Evolutionary conservation across 2,797 vertebrate species (phyloP).

Genomic region (Atherinosoma microstoma): DNA sequence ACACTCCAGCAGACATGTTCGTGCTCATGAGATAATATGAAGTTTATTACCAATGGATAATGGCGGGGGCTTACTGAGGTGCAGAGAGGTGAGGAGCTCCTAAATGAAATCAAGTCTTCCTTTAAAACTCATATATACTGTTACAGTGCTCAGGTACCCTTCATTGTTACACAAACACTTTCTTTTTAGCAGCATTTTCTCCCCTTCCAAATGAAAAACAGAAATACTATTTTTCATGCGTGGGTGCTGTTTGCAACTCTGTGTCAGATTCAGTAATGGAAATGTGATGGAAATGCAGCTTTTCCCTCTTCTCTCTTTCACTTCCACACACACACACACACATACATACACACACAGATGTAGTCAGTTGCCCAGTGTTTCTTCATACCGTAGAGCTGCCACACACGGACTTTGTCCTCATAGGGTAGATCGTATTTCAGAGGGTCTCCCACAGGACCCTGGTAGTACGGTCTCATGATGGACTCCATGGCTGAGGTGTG

Average conservation of each 20-base stretch:
- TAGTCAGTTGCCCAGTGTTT: neutral
- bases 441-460: slow-evolving; percentile 95
- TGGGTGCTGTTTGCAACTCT: neutral
- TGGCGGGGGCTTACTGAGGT: neutral
- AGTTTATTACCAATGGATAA: neutral
- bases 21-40: neutral
- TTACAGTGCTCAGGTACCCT: neutral
- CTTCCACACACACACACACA: neutral
- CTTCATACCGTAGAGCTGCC: slow-evolving; percentile 94
- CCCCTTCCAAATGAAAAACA: slow-evolving; percentile 12
- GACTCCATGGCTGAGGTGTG: slow-evolving; percentile 92
- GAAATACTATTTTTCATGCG: slow-evolving; percentile 4
- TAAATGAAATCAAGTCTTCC: neutral
- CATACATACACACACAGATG: slow-evolving; percentile 2
- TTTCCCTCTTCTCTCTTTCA: slow-evolving; percentile 22
- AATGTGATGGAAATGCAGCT: slow-evolving; percentile 16
- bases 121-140: slow-evolving; percentile 1
- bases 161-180: slow-evolving; percentile 9
- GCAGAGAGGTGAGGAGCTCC: neutral
- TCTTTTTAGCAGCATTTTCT: neutral
- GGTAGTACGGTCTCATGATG: slow-evolving; percentile 98
- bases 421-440: slow-evolving; percentile 94
- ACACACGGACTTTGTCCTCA: slow-evolving; percentile 93
- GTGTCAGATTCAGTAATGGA: slow-evolving; percentile 18
- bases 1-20: neutral